phyloP scores from a whole-genome alignment of 2,113 vertebrate genomes.

The Labeo rohita region DNA sequence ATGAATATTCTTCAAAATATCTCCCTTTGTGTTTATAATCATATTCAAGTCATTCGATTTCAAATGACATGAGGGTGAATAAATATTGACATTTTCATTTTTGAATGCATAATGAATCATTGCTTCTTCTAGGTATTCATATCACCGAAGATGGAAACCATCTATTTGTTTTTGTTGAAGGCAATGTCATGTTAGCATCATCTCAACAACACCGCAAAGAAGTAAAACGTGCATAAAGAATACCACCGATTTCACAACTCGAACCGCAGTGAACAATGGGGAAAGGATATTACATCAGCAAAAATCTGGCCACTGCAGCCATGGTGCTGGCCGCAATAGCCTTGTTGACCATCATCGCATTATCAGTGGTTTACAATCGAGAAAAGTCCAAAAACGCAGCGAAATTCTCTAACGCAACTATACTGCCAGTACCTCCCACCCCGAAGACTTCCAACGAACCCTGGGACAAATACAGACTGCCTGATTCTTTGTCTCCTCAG shows the following conservation, averaged over 20 bases:
- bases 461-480: slow-evolving; percentile 87
- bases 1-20: not conserved
- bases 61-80: not conserved
- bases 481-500: slow-evolving; percentile 72
- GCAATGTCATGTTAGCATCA: slow-evolving; percentile 25
- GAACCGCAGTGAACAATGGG: slow-evolving; percentile 76
- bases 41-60: not conserved
- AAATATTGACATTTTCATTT: not conserved
- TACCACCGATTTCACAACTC: slow-evolving; percentile 11
- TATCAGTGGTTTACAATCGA: slow-evolving; percentile 83
- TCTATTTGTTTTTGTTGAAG: not conserved
- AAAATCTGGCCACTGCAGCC: slow-evolving; percentile 71
- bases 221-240: not conserved
- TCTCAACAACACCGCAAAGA: not conserved
- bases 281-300: slow-evolving; percentile 88
- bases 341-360: slow-evolving; percentile 80
- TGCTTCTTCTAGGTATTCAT: slow-evolving; percentile 25
- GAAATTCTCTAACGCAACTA: not conserved
- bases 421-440: not conserved
- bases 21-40: not conserved
- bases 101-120: not conserved
- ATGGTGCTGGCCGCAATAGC: slow-evolving; percentile 73
- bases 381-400: slow-evolving; percentile 75
- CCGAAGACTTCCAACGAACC: slow-evolving; percentile 46
- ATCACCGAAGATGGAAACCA: slow-evolving; percentile 8